Conservation (phyloP, 2,888 invertebrate species). For the Rhodophaea formosa region DNA sequence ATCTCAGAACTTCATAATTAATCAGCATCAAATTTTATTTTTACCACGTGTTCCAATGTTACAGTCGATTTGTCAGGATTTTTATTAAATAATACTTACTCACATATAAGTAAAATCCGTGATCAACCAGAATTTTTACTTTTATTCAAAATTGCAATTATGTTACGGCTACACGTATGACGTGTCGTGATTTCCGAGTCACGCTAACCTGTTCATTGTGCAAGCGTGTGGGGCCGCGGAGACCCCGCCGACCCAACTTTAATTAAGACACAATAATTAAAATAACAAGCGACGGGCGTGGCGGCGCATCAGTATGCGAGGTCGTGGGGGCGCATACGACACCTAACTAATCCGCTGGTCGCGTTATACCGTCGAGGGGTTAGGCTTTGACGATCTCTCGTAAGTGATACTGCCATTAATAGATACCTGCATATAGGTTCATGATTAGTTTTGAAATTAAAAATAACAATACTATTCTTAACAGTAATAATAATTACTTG, state of each 20-base stretch:
- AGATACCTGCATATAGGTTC: neutral
- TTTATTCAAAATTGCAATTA: neutral
- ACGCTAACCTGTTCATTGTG: slow-evolving; percentile 12
- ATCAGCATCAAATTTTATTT: no score
- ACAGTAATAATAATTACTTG: no score
- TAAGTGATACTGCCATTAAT: slow-evolving; percentile 4
- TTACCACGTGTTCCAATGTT: no score
- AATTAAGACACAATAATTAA: slow-evolving; percentile 75
- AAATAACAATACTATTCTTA: no score
- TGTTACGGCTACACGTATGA: neutral
- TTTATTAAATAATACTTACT: no score
- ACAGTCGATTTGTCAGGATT: no score
- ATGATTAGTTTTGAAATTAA: no score
- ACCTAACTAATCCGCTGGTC: slow-evolving; percentile 43
- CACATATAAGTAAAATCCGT: no score
- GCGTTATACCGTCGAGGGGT: slow-evolving; percentile 24
- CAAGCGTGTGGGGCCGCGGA: slow-evolving; percentile 25
- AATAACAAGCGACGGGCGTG: slow-evolving; percentile 60
- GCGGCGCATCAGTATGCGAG: slow-evolving; percentile 60
- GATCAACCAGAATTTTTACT: neutral
- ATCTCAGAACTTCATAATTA: no score
- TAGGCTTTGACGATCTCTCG: slow-evolving; percentile 3
- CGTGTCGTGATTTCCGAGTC: slow-evolving; percentile 3
- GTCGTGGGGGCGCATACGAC: slow-evolving; percentile 64
- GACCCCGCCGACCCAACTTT: slow-evolving; percentile 41